Percentiles rank a stretch among this genome's conserved stretches.
Evolutionary conservation across 2,888 invertebrate genomes (phyloP).

Genomic region (Pocota personata): DNA sequence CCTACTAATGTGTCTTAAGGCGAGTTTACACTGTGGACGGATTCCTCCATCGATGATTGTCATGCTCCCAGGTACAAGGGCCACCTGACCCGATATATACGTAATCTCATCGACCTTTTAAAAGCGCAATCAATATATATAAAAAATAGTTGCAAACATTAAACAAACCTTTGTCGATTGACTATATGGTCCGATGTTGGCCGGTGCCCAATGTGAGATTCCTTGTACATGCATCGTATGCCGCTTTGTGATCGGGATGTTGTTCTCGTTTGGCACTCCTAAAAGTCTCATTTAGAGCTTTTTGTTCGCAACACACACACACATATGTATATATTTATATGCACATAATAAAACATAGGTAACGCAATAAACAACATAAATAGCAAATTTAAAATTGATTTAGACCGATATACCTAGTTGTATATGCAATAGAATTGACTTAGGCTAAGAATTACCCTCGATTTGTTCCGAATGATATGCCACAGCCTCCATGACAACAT

Average conservation of each 20-base stretch:
- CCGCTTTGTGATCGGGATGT: conserved; percentile 82
- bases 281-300: conserved; percentile 74
- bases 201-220: conserved; percentile 98
- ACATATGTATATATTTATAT: conserved; percentile 58
- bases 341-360: conserved; percentile 59
- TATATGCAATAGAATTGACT: conserved; percentile 62
- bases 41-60: conserved; percentile 90
- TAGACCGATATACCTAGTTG: conserved; percentile 37
- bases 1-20: conserved; percentile 92
- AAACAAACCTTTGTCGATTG: conserved; percentile 91
- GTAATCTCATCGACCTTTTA: conserved; percentile 91
- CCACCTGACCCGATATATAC: conserved; percentile 96
- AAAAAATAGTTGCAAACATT: neutral
- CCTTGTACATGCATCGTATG: conserved; percentile 97
- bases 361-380: conserved; percentile 57
- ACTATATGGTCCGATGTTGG: conserved; percentile 98
- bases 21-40: conserved; percentile 91
- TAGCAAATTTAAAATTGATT: conserved; percentile 14
- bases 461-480: conserved; percentile 83
- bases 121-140: neutral
- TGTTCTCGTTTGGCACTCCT: conserved; percentile 72
- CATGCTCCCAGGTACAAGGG: conserved; percentile 92
- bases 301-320: conserved; percentile 70
- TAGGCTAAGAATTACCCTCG: conserved; percentile 69
- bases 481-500: conserved; percentile 90